Percentiles rank a stretch among this genome's conserved stretches.
Conservation (phyloP, 2,888 invertebrate genomes). For the Pelosia muscerda region DNA sequence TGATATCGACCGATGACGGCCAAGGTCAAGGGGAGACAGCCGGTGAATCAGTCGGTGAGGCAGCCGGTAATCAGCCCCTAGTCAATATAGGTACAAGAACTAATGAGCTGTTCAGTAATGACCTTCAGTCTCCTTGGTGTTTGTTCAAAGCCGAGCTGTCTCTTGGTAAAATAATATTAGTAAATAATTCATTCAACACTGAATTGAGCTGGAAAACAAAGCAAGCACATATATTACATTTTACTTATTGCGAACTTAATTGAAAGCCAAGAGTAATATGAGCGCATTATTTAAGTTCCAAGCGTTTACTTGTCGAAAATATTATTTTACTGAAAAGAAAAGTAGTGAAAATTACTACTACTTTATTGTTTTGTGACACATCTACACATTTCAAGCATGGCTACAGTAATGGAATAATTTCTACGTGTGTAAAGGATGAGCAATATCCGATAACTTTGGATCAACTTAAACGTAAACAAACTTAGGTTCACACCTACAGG, state of each 20-base stretch:
- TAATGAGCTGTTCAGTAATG: constrained; percentile 60
- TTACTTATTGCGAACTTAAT: constrained; percentile 52
- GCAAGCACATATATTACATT: constrained; percentile 49
- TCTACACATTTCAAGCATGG: constrained; percentile 59
- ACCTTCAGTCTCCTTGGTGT: constrained; percentile 53
- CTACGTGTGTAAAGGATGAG: constrained; percentile 70
- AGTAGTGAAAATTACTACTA: constrained; percentile 58
- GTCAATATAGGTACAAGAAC: constrained; percentile 50
- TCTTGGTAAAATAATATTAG: constrained; percentile 33
- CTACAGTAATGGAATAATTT: constrained; percentile 52
- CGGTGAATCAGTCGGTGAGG: constrained; percentile 58
- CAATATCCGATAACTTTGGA: constrained; percentile 59
- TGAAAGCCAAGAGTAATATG: constrained; percentile 54
- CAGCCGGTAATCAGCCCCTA: constrained; percentile 54
- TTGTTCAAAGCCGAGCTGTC: constrained; percentile 42
- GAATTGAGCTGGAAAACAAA: constrained; percentile 48
- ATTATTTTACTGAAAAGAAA: constrained; percentile 48
- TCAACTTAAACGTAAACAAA: constrained; percentile 66
- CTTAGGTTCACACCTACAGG: constrained; percentile 81
- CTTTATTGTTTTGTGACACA: constrained; percentile 41
- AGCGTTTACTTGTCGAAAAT: constrained; percentile 47
- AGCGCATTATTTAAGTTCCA: constrained; percentile 43
- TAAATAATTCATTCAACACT: constrained; percentile 36
- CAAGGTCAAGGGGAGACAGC: constrained; percentile 75
- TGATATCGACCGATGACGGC: constrained; percentile 73